Conservation (phyloP, 2,797 vertebrate genomes). For the Cossypha caffra region DNA sequence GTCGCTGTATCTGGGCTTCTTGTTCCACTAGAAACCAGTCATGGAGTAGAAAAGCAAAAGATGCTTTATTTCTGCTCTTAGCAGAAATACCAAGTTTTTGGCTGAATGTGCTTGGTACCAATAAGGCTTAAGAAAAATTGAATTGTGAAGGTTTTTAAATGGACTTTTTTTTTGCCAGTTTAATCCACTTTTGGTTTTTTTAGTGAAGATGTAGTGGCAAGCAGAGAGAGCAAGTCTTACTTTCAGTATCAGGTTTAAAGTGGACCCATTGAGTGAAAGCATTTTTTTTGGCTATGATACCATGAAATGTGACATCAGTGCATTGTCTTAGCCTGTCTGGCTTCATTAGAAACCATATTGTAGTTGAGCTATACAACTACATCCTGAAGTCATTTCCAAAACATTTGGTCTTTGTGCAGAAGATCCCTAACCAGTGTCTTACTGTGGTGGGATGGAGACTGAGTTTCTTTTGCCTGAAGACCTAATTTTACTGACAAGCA, state of each 20-base stretch:
- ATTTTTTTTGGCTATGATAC: neutral
- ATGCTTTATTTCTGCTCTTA: neutral
- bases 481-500: neutral
- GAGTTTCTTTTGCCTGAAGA: neutral
- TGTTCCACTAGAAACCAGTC: neutral
- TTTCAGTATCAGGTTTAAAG: neutral
- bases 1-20: neutral
- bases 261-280: neutral
- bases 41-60: neutral
- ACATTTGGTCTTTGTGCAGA: neutral
- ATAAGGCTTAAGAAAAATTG: neutral
- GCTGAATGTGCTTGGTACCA: neutral
- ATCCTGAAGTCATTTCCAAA: neutral
- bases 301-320: accelerated
- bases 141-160: neutral
- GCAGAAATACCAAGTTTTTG: neutral
- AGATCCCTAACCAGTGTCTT: neutral
- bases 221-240: neutral
- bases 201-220: neutral
- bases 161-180: neutral
- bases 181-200: neutral
- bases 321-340: neutral
- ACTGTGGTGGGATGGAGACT: neutral
- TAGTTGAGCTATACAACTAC: neutral
- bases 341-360: neutral